Conservation (phyloP, 2,888 invertebrate species). For the Celastrina argiolus region DNA sequence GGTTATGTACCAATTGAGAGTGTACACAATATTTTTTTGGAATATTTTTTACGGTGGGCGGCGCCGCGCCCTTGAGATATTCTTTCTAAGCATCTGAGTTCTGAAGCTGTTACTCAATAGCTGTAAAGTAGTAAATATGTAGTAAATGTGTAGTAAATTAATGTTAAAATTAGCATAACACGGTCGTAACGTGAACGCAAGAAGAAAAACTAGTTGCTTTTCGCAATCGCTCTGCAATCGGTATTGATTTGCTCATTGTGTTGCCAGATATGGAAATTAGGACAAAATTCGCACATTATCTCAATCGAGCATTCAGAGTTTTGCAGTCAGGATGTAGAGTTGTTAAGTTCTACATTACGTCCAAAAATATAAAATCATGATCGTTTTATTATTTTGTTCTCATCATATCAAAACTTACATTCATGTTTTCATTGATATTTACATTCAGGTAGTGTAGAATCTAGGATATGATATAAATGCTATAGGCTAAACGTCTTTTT, state of each 20-base stretch:
- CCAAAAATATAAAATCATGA: too few species aligned
- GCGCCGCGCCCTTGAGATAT: neutral
- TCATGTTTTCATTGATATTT: too few species aligned
- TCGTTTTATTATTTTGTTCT: too few species aligned
- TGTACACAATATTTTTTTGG: neutral
- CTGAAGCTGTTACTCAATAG: neutral
- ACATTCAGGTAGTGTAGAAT: too few species aligned
- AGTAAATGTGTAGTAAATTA: constrained; percentile 8
- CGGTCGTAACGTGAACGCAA: constrained; percentile 4
- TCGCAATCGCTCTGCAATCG: constrained; percentile 12
- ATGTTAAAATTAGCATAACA: constrained; percentile 16
- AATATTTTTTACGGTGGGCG: neutral
- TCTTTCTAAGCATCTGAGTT: constrained; percentile 6
- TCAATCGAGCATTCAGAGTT: neutral
- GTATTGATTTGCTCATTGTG: constrained; percentile 1
- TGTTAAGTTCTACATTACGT: too few species aligned
- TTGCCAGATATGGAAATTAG: constrained; percentile 3
- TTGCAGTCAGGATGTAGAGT: neutral
- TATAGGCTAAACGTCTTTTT: too few species aligned
- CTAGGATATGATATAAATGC: too few species aligned
- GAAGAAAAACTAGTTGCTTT: constrained; percentile 16
- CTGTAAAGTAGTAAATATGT: neutral
- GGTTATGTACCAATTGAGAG: neutral
- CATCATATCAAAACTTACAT: too few species aligned
- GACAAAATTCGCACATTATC: constrained; percentile 5